Evolutionary conservation across 2,113 vertebrate species (phyloP), one percentile per base, ranked within the genome.

Genomic region (Grus americana): DNA sequence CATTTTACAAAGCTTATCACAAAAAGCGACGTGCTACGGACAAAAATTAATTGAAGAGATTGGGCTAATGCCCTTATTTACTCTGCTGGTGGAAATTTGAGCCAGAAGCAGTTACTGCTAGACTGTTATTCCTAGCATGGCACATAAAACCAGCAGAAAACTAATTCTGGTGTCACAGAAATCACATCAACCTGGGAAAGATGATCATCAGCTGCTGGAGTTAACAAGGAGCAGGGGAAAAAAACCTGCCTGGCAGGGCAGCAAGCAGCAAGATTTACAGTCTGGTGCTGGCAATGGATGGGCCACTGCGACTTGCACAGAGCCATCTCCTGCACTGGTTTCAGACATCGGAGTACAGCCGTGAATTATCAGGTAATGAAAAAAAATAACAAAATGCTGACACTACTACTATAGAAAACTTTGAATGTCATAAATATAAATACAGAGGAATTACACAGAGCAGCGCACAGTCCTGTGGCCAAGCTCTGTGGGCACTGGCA

Each of bases 1-100:
- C 78, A 52, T 88, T 97, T 88, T 86, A 95, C 82, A 91, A 82
- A 94, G 94, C 96, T 92, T 92, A 91, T 92, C 88, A 32, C 88
- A 88, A 86, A 86, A 93, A 91, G 73, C 46, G 32, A 74, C 7
- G 6, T 70, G 91, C 86, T 79, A 72, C 23, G 70, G 80, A 92
- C 87, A 91, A 83, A 63, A 90, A 95, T 54, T 55, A 94, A 94
- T 83, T 24, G 84, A 82, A 49, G 89, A 75, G 87, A 47, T 34
- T 19, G 91, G 78, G 79, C 85, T 90, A 90, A 92, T 70, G 67
- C 50, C 78, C 84, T 32, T 66, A 90, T 87, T 86, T 89, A 91
- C 92, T 87, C 54, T 11, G 8, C 78, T 38, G 38, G 80, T 89
- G 55, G 70, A 91, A 94, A 83, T 79, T 3, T 17, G 66, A 91